Evolutionary conservation across 2,113 vertebrate species (phyloP).

Genomic region (Planiliza haematocheilus): DNA sequence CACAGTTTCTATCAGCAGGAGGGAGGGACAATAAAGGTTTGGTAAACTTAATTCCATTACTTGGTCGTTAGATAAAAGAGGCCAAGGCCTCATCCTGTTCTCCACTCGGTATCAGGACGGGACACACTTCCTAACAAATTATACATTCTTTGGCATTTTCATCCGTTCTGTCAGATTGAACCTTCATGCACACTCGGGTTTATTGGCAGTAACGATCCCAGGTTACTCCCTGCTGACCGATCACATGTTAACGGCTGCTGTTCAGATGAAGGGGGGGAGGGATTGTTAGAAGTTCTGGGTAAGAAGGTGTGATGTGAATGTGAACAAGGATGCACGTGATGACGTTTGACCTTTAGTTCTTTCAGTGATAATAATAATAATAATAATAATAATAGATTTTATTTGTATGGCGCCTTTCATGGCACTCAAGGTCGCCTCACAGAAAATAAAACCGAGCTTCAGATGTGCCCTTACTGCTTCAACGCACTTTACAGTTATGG

Average conservation of each 20-base stretch:
- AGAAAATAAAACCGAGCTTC: too few species aligned
- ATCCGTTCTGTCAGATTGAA: constrained; percentile 56
- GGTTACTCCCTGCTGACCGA: constrained; percentile 66
- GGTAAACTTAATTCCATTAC: constrained; percentile 29
- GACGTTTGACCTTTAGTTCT: constrained; percentile 33
- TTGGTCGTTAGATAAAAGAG: constrained; percentile 52
- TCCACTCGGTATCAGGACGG: constrained; percentile 29
- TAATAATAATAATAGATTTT: too few species aligned
- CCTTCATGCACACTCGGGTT: constrained; percentile 62
- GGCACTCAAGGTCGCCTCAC: too few species aligned
- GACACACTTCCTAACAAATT: constrained; percentile 41
- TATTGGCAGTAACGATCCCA: constrained; percentile 74
- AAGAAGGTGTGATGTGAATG: constrained; percentile 27
- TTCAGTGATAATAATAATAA: constrained; percentile 12
- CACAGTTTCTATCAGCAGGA: constrained; percentile 34
- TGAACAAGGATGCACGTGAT: constrained; percentile 13
- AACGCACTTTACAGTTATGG: background rate
- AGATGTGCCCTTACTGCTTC: constrained; percentile 1
- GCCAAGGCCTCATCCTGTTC: constrained; percentile 26
- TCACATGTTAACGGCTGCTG: constrained; percentile 66
- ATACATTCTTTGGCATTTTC: constrained; percentile 27
- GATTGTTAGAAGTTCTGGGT: constrained; percentile 11
- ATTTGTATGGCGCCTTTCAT: too few species aligned
- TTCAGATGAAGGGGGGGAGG: constrained; percentile 31
- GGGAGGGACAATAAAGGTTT: constrained; percentile 30